A percentile compares a stretch with the other conserved stretches of the same genome.
phyloP scores from a whole-genome alignment of 1,140 invertebrate species.

The Calliphora vicina region DNA sequence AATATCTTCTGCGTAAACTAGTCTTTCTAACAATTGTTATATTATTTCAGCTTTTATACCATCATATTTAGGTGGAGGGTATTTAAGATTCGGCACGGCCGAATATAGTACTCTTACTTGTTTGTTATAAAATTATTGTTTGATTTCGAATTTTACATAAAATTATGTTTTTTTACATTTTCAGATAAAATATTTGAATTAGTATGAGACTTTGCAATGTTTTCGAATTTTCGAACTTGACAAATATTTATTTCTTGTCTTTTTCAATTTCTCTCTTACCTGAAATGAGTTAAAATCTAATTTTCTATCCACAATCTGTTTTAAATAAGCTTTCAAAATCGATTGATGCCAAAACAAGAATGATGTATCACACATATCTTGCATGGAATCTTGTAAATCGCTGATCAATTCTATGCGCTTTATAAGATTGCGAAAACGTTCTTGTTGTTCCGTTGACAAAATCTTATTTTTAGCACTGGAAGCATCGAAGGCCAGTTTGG shows the following conservation, averaged over 20 bases:
- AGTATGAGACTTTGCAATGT: too few relatives aligned
- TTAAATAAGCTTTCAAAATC: slow-evolving; percentile 79
- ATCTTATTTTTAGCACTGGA: slow-evolving; percentile 68
- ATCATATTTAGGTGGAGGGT: too few relatives aligned
- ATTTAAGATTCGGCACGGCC: too few relatives aligned
- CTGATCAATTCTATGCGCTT: slow-evolving; percentile 72
- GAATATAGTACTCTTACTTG: too few relatives aligned
- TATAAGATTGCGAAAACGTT: slow-evolving; percentile 67
- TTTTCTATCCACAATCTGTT: slow-evolving; percentile 48
- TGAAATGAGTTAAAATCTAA: slow-evolving; percentile 42
- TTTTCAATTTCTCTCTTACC: neutral
- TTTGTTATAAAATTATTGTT: too few relatives aligned
- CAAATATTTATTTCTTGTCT: neutral
- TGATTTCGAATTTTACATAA: too few relatives aligned
- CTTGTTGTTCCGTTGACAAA: slow-evolving; percentile 66
- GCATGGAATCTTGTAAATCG: slow-evolving; percentile 69
- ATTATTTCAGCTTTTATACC: too few relatives aligned
- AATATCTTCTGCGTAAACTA: too few relatives aligned
- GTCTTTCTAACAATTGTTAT: too few relatives aligned
- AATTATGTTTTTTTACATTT: too few relatives aligned
- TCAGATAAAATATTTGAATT: too few relatives aligned
- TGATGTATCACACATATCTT: slow-evolving; percentile 74
- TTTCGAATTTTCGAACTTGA: too few relatives aligned
- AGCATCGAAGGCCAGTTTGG: slow-evolving; percentile 72
- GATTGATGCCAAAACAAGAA: slow-evolving; percentile 86